These are phyloP conservation scores for Brachymystax lenok DNA, from an alignment of 2,797 vertebrate species.

Conservation along the genomic window DNA sequence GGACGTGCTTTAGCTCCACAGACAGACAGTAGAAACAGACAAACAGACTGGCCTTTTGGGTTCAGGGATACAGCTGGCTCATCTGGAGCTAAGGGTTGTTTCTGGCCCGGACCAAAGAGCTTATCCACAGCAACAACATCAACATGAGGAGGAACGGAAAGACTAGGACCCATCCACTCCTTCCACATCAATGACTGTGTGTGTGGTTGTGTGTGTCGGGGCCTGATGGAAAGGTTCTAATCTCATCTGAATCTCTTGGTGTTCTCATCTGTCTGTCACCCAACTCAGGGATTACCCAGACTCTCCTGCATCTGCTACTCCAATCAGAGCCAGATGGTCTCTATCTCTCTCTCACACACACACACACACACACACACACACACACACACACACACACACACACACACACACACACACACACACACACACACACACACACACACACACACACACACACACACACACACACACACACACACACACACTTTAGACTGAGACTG, in stretches of 20 bases:
- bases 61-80: background rate
- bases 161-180: background rate
- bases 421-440: background rate
- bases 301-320: constrained; percentile 33
- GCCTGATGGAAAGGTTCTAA: constrained; percentile 20
- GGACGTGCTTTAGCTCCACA: constrained; percentile 44
- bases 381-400: background rate
- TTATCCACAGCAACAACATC: no score
- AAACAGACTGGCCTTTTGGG: background rate
- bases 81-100: background rate
- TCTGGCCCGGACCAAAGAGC: background rate
- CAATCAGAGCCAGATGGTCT: constrained; percentile 16
- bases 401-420: background rate
- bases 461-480: background rate
- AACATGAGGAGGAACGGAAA: background rate
- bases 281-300: constrained; percentile 48
- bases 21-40: constrained; percentile 30
- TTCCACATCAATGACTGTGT: constrained; percentile 13
- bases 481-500: background rate
- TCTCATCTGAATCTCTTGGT: constrained; percentile 30
- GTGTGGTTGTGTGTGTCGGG: constrained; percentile 4
- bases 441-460: background rate
- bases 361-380: background rate
- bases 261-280: constrained; percentile 38
- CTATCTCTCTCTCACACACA: background rate